Percentiles rank a stretch among this genome's conserved stretches.
Conservation (phyloP, 2,888 invertebrate species). For the Ochropleura leucogaster region DNA sequence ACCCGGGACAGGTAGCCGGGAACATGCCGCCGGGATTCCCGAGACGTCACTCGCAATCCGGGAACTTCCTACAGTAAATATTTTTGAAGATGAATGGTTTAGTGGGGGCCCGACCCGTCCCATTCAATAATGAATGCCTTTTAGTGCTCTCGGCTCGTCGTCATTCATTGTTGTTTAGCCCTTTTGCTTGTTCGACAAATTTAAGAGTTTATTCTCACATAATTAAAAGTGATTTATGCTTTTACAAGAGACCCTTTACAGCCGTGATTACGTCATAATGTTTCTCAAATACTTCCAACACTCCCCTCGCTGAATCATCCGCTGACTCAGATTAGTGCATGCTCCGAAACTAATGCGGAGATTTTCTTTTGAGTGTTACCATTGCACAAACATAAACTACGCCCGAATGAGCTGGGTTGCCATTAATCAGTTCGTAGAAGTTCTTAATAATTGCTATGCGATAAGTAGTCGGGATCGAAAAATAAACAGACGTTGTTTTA, state of each 20-base stretch:
- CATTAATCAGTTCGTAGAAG: constrained; percentile 51
- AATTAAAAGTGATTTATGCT: constrained; percentile 57
- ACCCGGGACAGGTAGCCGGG: constrained; percentile 72
- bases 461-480: constrained; percentile 36
- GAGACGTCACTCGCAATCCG: constrained; percentile 66
- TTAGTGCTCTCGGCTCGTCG: constrained; percentile 52
- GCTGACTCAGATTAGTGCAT: constrained; percentile 55
- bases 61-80: constrained; percentile 79
- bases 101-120: constrained; percentile 63
- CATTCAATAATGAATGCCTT: constrained; percentile 68
- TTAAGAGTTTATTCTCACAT: constrained; percentile 45
- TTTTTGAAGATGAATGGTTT: constrained; percentile 76
- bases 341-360: constrained; percentile 38
- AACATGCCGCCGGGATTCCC: constrained; percentile 74
- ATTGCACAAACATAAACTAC: constrained; percentile 48
- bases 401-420: constrained; percentile 28
- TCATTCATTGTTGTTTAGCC: constrained; percentile 54
- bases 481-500: constrained; percentile 52
- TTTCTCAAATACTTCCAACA: constrained; percentile 36
- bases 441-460: constrained; percentile 49
- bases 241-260: constrained; percentile 24
- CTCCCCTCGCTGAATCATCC: constrained; percentile 51
- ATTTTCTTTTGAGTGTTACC: constrained; percentile 51
- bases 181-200: constrained; percentile 51
- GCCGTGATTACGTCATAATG: constrained; percentile 38